Evolutionary conservation across 2,797 vertebrate genomes (phyloP).

Genomic region (Morelia viridis): DNA sequence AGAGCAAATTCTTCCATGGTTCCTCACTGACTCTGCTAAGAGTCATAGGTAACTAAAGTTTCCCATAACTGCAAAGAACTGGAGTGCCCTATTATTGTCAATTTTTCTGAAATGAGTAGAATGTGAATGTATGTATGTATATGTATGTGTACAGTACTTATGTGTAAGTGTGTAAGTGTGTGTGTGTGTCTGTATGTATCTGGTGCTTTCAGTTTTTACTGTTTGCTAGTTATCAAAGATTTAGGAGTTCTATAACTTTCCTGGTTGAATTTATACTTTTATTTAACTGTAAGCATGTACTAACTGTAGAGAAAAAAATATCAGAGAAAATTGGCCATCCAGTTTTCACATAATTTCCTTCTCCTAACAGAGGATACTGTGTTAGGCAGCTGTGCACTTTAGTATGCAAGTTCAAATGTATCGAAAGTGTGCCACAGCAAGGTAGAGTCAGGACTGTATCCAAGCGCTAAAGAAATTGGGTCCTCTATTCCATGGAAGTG

Average conservation of each 20-base stretch:
- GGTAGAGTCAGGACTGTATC: neutral
- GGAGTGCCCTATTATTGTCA: too few species aligned
- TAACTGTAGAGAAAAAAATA: neutral
- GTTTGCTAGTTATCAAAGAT: neutral
- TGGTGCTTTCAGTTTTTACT: neutral
- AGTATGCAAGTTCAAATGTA: neutral
- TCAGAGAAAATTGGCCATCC: neutral
- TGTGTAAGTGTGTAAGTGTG: neutral
- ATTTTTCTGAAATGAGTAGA: too few species aligned
- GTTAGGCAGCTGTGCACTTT: neutral
- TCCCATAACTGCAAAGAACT: neutral
- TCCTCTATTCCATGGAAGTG: neutral
- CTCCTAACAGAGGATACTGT: neutral
- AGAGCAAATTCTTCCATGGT: neutral
- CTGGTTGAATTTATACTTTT: neutral
- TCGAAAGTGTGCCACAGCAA: neutral
- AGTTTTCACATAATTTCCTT: neutral
- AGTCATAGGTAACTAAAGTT: neutral
- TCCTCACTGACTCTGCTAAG: neutral
- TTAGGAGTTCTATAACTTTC: neutral
- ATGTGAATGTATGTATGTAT: too few species aligned
- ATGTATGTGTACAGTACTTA: too few species aligned
- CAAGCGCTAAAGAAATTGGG: neutral
- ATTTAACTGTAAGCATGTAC: neutral
- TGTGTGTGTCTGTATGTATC: neutral